Evolutionary conservation across 2,797 vertebrate genomes (phyloP).

Genomic region (Nothura maculosa): DNA sequence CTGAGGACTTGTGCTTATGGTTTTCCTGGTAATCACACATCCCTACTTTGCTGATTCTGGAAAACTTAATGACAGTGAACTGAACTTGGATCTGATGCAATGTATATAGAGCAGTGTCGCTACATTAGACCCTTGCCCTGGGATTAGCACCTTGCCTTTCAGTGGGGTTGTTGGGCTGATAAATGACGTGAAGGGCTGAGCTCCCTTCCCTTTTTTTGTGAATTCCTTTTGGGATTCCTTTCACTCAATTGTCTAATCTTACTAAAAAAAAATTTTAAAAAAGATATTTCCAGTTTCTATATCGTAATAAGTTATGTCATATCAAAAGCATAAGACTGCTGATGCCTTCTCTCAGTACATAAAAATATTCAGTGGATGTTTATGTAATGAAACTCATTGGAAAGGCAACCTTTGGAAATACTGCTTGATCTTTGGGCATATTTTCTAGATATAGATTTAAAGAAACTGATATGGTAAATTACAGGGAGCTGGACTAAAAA

Average conservation of each 20-base stretch:
- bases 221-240: neutral
- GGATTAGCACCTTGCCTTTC: neutral
- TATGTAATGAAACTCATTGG: neutral
- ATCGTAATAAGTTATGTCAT: neutral
- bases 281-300: neutral
- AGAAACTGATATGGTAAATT: neutral
- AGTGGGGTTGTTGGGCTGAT: neutral
- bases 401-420: neutral
- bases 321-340: neutral
- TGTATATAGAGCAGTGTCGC: neutral
- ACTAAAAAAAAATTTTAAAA: neutral
- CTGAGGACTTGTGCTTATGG: fast-evolving
- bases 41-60: too few species aligned
- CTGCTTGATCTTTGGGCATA: neutral
- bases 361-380: neutral
- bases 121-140: neutral
- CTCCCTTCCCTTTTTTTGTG: neutral
- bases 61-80: neutral
- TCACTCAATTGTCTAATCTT: neutral
- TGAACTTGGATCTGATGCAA: neutral
- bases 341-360: neutral
- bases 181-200: neutral
- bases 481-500: neutral
- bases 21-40: neutral
- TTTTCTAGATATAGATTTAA: neutral